phyloP scores from a whole-genome alignment of 2,888 invertebrate genomes.

The Protodeltote pygarga region DNA sequence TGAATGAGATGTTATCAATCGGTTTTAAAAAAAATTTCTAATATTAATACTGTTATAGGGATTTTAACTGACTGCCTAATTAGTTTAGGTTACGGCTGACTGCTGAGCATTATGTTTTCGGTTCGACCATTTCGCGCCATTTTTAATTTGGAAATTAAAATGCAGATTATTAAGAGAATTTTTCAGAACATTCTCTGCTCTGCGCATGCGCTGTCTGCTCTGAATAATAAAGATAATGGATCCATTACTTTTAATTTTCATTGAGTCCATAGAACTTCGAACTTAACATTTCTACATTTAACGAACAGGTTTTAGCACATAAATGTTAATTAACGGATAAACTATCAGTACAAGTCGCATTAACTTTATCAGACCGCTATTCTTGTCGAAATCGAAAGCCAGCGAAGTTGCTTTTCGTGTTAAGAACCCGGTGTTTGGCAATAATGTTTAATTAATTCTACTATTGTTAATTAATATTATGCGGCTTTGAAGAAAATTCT shows the following conservation, averaged over 20 bases:
- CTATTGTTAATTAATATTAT: slow-evolving; percentile 14
- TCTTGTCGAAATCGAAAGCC: slow-evolving; percentile 16
- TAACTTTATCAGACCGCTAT: not conserved
- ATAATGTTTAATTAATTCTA: slow-evolving; percentile 14
- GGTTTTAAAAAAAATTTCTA: slow-evolving; percentile 6
- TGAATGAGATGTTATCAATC: slow-evolving; percentile 24
- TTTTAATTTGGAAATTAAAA: too few species aligned
- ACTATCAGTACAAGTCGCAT: slow-evolving; percentile 1
- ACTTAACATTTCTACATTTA: slow-evolving; percentile 8
- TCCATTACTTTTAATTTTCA: slow-evolving; percentile 10
- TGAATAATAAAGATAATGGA: too few species aligned
- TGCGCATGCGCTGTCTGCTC: too few species aligned
- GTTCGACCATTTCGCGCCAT: too few species aligned
- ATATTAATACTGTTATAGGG: too few species aligned
- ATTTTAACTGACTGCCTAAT: too few species aligned
- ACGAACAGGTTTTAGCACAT: slow-evolving; percentile 6
- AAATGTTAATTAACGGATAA: slow-evolving; percentile 9
- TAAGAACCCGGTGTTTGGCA: slow-evolving; percentile 14
- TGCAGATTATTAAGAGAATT: too few species aligned
- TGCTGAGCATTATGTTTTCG: too few species aligned
- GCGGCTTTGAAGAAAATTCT: not conserved
- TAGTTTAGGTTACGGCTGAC: too few species aligned
- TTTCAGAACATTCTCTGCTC: too few species aligned
- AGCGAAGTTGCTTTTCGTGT: slow-evolving; percentile 9
- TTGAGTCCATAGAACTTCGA: slow-evolving; percentile 4